Evolutionary conservation across 2,113 vertebrate genomes (phyloP).

Genomic region (Daubentonia madagascariensis): DNA sequence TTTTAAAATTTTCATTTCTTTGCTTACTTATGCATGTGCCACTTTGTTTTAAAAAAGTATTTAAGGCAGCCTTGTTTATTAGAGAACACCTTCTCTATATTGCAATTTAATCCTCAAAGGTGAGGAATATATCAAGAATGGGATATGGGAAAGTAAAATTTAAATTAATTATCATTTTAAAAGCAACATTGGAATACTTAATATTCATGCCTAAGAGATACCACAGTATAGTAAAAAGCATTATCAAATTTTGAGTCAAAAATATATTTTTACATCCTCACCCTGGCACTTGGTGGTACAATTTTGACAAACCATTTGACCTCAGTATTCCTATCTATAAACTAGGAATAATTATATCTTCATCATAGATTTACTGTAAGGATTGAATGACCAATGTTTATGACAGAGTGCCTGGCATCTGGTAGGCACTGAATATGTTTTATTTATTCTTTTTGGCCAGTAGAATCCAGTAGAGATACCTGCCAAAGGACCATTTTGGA

Average conservation of each 20-base stretch:
- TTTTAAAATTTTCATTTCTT: slow-evolving; percentile 11
- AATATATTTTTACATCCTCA: background rate
- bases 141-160: slow-evolving; percentile 28
- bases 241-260: background rate
- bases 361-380: background rate
- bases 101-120: background rate
- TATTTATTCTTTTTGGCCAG: background rate
- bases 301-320: slow-evolving; percentile 7
- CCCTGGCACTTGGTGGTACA: background rate
- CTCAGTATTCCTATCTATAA: background rate
- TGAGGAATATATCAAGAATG: background rate
- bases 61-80: background rate
- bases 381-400: background rate
- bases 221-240: background rate
- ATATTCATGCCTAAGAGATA: background rate
- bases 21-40: background rate
- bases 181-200: background rate
- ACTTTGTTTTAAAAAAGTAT: background rate
- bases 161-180: slow-evolving; percentile 52
- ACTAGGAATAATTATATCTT: background rate
- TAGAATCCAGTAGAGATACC: background rate
- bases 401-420: background rate
- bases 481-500: background rate
- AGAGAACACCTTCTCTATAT: background rate
- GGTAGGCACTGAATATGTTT: background rate